A percentile compares a stretch with the other conserved stretches of the same genome.
These are phyloP conservation scores for Cyphomyrus plagiostoma DNA, from an alignment of 2,113 vertebrate species.

Conservation along the genomic window DNA sequence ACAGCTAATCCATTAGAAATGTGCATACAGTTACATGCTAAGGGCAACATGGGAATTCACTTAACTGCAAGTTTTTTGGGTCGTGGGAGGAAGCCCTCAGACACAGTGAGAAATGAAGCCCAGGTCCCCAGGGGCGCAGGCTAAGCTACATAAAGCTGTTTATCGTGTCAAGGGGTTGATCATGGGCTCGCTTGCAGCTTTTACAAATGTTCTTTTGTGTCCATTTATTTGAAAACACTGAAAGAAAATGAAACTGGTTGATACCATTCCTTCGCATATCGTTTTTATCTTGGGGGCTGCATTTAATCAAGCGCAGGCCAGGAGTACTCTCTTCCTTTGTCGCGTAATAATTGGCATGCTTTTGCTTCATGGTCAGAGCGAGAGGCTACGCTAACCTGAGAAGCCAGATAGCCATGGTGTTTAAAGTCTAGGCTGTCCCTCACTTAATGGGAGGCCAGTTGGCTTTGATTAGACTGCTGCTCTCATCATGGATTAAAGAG, in stretches of 20 bases:
- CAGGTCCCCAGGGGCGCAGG: neutral
- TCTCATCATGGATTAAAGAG: neutral
- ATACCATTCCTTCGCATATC: neutral
- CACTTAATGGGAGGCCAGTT: neutral
- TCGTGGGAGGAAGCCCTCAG: neutral
- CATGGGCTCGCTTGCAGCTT: neutral
- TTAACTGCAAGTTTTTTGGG: neutral
- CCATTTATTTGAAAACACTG: neutral
- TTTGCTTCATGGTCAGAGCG: neutral
- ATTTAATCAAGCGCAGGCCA: neutral
- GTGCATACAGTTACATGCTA: neutral
- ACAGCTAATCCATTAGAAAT: neutral
- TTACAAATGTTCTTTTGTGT: neutral
- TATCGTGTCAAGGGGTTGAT: neutral
- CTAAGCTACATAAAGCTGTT: neutral
- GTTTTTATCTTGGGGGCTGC: neutral
- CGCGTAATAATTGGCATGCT: neutral
- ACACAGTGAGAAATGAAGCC: neutral
- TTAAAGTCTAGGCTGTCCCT: neutral
- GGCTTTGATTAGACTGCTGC: neutral
- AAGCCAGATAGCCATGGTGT: neutral
- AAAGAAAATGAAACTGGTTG: neutral
- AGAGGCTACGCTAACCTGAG: neutral
- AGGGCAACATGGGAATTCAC: neutral
- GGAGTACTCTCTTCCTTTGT: neutral